Evolutionary conservation across 2,113 vertebrate genomes (phyloP), one percentile per base, ranked within the genome.

Genomic region (Poicephalus meyeri): DNA sequence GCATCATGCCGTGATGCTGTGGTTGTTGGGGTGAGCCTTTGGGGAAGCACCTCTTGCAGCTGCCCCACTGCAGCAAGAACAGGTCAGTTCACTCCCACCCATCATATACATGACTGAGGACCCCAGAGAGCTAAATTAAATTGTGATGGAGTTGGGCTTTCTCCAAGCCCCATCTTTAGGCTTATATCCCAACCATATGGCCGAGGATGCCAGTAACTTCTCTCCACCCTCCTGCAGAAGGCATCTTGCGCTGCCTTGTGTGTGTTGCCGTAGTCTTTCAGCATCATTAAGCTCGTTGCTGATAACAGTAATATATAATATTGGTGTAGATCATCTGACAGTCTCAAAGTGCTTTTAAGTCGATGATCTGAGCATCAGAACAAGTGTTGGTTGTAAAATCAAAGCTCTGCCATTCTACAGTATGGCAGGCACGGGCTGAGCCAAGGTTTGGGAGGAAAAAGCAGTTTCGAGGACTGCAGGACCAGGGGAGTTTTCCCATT

Each of bases 301-400:
- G 37, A 71, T 88, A 70, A 66, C 47, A 68, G 72, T 50, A 16
- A 28, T 84, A 42, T 35, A 55, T 71, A 66, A 76, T 63, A 42
- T 61, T 56, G 80, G 47, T 79, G 71, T 21, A 74, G 76, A 88
- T 74, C 87, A 66, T 41, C 88, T 82, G 93, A 53, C 87, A 93
- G 70, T 12, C 66, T 91, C 33, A 66, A 91, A 91, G 80, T 49
- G 87, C 88, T 94, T 93, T 86, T 79, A 56, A 91, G 79, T 52
- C 56, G 66, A 88, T 83, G 84, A 53, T 63, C 72, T 66, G 85
- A 96, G 80, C 85, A 50, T 60, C 76, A 71, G 87, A 61, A 69
- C 79, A 53, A 88, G 90, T 35, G 65, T 47, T 35, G 90, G 79
- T 60, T 86, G 87, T 81, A 79, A 88, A 88, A 70, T 9, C 60